Base-by-base conservation (phyloP, 2,113 vertebrate species). In the Catharus bicknelli region DNA sequence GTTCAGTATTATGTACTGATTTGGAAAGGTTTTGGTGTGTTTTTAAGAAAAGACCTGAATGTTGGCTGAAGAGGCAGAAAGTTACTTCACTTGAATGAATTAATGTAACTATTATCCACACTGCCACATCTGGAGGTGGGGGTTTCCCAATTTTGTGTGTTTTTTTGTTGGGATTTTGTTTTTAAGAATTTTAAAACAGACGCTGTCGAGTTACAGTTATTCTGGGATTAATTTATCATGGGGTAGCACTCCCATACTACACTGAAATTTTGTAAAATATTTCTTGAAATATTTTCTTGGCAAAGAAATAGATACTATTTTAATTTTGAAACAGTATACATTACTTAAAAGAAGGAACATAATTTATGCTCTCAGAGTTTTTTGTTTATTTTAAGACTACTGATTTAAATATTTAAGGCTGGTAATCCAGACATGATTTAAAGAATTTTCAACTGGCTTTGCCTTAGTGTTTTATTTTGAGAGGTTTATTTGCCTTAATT, bases 331-430 rank as follows among this genome's bases (percentile, higher is more conserved):
- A 69, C 4, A 57, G 16, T 10, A 36, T 8, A 17, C 3, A 1
- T 45, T 83, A 57, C 27, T 64, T 48, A 29, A 59, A 83, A 89
- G 43, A 47, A 62, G 40, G 16, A 81, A 27, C 58, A 29, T 51
- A 15, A 59, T 34, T 76, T 57, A 78, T 5, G 13, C 6, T 83
- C 34, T 50, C 29, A 27, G 32, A 21, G 9, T 3, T 38, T 82
- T 85, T 78, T 88, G 13, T 68, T 87, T 84, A 57, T 30, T 51
- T 85, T 75, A 77, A 86, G 48, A 79, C 40, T 78, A 54, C 18
- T 36, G 30, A 66, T 27, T 58, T 40, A 75, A 85, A 83, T 68
- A 82, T 30, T 75, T 76, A 78, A 72, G 21, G 23, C 55, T 3
- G 3, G 42, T 77, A 77, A 88, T 47, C 13, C 40, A 78, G 48